Evolutionary conservation across 2,888 invertebrate species (phyloP), one percentile per base, ranked within the genome.

Genomic region (Emesis russula): DNA sequence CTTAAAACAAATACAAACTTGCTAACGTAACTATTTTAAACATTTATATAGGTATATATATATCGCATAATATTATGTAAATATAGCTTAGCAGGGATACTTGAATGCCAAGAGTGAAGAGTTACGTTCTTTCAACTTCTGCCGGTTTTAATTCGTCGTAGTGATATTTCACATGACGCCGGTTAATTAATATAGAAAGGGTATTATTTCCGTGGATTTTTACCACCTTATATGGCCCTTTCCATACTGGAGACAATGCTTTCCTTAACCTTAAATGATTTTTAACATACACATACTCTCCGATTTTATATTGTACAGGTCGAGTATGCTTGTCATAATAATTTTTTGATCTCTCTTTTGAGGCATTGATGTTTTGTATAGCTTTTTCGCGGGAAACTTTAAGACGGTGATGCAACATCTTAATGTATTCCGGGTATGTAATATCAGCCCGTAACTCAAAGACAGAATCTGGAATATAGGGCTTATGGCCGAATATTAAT

Each of bases 401-500:
- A 5, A 68, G 33, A 4, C 68, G 68, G 33, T 68, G 68, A 15
- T 68, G 68, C 1, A 68, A 5, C 15, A 68, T 33, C 11, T 68
- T 68, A 5, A 68, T 33, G 2, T 68, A 68, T 15, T 68, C 68
- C 1, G 68, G 68, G 5, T 68, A 68, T 15, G 68, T 36, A 0
- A 15, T 4, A 4, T 68, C 68, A 5, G 68, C 4, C 4, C 5
- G 68, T 68, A 15, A 15, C 3, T 68, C 68, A 15, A 15, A 68
- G 13, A 68, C 33, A 31, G 58, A 68, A 36, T 63, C 66, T 25
- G 82, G 70, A 6, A 70, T 71, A 68, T 33, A 44, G 2, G 58
- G 58, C 18, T 80, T 80, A 36, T 71, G 36, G 25, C 73, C 58
- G 5, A 71, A 80, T 2, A 80, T 11, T 15, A 80, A 13, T 73